Evolutionary conservation across 1,140 invertebrate genomes (phyloP), one percentile per base, ranked within the genome.

Genomic region (Drosophila carrolli): DNA sequence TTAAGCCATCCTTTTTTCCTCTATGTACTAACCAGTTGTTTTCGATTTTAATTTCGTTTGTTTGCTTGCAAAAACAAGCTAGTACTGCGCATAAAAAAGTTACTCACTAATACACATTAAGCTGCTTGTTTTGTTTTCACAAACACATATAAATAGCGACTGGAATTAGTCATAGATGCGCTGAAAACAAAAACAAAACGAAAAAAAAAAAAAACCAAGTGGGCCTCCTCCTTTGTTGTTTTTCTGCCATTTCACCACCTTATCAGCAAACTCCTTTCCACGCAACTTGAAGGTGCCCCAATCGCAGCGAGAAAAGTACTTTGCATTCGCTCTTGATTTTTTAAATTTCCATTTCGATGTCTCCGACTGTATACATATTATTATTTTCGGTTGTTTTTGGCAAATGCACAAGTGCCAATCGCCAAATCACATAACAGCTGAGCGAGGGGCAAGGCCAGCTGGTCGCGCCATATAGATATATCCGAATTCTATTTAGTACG

Each of bases 381-480:
- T 46, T 57, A 19, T 63, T 48, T 44, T 73, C 23, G 16, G 44
- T 40, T 47, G 19, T 78, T 73, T 74, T 29, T 88, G 84, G 83
- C 83, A 88, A 83, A 56, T 67, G 60, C 14, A 53, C 60, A 51
- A 78, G 29, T 43, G 47, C 47, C 40, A 53, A 65, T 27, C 32
- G 57, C 58, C 58, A 83, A 75, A 75, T 83, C 78, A 86, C 78
- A 85, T 86, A 85, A 85, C 83, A 88, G 84, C 83, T 88, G 83
- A 88, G 61, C 66, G 81, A 68, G 74, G 71, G 59, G 82, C 79
- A 82, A 86, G 82, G 82, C 79, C 82, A 86, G 83, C 83, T 88
- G 83, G 60, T 78, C 56, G 43, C 14, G 53, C 62, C 37, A 71
- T 63, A 75, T 55, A 56, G 51, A 41, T 32, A 38, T 19, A 46